Evolutionary conservation across 2,113 vertebrate species (phyloP), one percentile per base, ranked within the genome.

Genomic region (Conger conger): DNA sequence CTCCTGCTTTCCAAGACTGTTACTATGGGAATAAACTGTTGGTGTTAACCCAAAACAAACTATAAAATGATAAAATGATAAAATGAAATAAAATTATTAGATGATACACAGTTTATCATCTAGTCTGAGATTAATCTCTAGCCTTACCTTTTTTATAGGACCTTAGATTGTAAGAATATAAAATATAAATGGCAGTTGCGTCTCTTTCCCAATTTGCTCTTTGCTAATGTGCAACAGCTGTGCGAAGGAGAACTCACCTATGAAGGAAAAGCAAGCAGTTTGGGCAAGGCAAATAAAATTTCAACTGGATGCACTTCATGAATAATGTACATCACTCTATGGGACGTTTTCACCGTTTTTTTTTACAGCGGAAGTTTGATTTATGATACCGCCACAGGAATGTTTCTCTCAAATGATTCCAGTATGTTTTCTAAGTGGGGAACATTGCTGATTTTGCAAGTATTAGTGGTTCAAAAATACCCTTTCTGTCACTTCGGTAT

Each of bases 401-500:
- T 93, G 91, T 90, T 92, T 42, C 79, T 92, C 76, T 53, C 79
- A 90, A 91, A 95, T 94, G 81, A 91, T 87, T 95, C 93, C 93
- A 93, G 91, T 90, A 89, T 93, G 94, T 93, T 87, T 90, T 87
- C 53, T 42, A 89, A 89, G 85, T 85, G 7, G 88, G 88, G 42
- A 89, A 88, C 87, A 88, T 87, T 86, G 89, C 82, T 87, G 89
- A 92, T 92, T 90, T 90, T 68, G 89, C 82, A 90, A 91, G 88
- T 85, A 93, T 92, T 87, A 93, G 86, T 87, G 85, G 86, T 87
- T 92, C 78, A 86, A 89, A 90, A 85, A 91, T 89, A 85, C 73
- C 40, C 37, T 68, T 63, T 38, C 87, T 84, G 81, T 90, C n/a
- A 86, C 86, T 87, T 82, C 13, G 35, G 42, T 77, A 85, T 33